Evolutionary conservation across 2,888 invertebrate genomes (phyloP).

Genomic region (Drosophila koepferae): DNA sequence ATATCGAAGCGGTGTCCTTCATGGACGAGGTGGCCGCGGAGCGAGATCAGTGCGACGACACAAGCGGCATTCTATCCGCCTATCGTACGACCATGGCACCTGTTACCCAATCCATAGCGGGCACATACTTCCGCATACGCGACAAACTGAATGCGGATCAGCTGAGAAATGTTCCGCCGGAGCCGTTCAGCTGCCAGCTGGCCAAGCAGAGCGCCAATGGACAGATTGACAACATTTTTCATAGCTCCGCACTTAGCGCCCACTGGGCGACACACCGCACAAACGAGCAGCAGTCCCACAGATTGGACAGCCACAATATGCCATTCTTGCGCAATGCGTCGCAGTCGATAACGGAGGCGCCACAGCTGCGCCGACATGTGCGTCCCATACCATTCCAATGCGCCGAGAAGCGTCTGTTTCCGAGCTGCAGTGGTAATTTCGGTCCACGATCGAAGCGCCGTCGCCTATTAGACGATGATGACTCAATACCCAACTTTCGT

Average conservation of each 20-base stretch:
- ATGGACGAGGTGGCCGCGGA: constrained; percentile 81
- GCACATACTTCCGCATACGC: constrained; percentile 81
- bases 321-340: constrained; percentile 82
- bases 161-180: constrained; percentile 54
- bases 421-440: not conserved
- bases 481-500: not conserved
- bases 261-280: constrained; percentile 78
- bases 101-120: constrained; percentile 79
- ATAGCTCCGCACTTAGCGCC: constrained; percentile 81
- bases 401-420: constrained; percentile 67
- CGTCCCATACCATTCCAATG: constrained; percentile 72
- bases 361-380: constrained; percentile 52
- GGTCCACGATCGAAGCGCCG: constrained; percentile 39
- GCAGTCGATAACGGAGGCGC: constrained; percentile 9
- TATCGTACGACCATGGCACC: constrained; percentile 84
- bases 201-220: constrained; percentile 79
- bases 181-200: constrained; percentile 83
- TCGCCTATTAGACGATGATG: constrained; percentile 31
- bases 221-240: constrained; percentile 79
- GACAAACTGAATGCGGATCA: constrained; percentile 64
- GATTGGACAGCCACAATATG: constrained; percentile 74
- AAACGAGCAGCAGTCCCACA: not conserved
- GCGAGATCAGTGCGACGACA: constrained; percentile 55
- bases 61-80: constrained; percentile 80
- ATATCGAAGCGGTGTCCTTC: constrained; percentile 83